phyloP scores from a whole-genome alignment of 30 jellyfish, hydroid and myxozoan species.

The Turritopsis rubra region DNA sequence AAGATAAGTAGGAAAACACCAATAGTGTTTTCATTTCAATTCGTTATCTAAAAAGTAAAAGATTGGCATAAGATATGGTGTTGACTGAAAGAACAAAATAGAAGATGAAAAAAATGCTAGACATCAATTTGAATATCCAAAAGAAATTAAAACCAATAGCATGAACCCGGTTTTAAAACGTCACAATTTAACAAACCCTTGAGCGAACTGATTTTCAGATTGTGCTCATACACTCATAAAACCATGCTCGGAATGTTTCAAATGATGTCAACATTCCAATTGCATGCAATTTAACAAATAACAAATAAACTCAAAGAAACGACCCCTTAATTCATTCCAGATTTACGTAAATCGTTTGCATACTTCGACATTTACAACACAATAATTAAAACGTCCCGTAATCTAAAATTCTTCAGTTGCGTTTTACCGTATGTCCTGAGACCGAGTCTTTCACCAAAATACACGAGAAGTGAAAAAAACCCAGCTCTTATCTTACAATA shows the following conservation, averaged over 20 bases:
- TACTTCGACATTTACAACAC: neutral
- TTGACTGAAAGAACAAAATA: neutral
- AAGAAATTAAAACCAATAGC: too few species aligned
- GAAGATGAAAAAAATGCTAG: too few species aligned
- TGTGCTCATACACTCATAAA: neutral
- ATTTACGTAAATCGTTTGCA: neutral
- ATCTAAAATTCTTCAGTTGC: too few species aligned
- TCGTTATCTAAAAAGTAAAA: neutral
- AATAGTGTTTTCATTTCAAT: neutral
- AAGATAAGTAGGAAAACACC: neutral
- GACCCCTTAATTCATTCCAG: neutral
- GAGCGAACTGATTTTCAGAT: too few species aligned
- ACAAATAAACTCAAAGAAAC: neutral
- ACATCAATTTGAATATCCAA: too few species aligned
- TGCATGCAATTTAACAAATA: neutral
- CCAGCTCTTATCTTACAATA: too few species aligned
- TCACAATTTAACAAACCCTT: neutral
- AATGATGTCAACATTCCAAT: neutral
- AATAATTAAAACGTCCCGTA: neutral
- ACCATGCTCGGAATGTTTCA: neutral
- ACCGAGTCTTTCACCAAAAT: too few species aligned
- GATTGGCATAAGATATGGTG: too few species aligned
- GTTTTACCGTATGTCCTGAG: too few species aligned
- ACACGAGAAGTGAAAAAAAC: too few species aligned
- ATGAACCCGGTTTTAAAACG: too few species aligned